A percentile compares a stretch with the other conserved stretches of the same genome.
Conservation (phyloP, 1,140 invertebrate species). For the Scaptomyza hsui region DNA sequence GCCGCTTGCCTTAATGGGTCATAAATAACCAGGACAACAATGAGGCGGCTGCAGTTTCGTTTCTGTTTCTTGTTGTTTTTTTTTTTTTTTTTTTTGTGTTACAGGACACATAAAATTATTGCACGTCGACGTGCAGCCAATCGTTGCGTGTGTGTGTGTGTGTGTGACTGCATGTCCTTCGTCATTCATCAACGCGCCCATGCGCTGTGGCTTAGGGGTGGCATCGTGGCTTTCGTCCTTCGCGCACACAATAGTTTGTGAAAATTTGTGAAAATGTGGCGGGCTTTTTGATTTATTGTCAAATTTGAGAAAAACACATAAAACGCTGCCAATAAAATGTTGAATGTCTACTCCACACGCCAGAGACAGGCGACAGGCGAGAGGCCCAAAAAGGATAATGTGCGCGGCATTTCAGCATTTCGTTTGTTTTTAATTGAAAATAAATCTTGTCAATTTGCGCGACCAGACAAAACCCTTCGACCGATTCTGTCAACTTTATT, state of each 20-base stretch:
- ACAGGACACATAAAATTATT: constrained; percentile 75
- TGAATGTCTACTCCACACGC: constrained; percentile 12
- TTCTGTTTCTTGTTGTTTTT: constrained; percentile 39
- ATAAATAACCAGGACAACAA: constrained; percentile 80
- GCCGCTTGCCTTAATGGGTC: constrained; percentile 79
- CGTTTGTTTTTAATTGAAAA: constrained; percentile 78
- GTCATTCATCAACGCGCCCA: constrained; percentile 71
- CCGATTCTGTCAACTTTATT: constrained; percentile 44
- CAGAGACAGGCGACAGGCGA: neutral
- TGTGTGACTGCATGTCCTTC: constrained; percentile 68
- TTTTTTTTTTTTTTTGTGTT: constrained; percentile 34
- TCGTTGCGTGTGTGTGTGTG: constrained; percentile 44
- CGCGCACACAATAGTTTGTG: constrained; percentile 24
- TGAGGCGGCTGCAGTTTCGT: constrained; percentile 65
- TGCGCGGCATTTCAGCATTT: constrained; percentile 32
- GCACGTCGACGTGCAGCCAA: constrained; percentile 79
- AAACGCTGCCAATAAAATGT: constrained; percentile 77
- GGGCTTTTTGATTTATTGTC: constrained; percentile 73
- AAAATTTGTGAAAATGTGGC: constrained; percentile 61
- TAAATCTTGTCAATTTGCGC: constrained; percentile 80
- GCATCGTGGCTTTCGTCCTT: constrained; percentile 32
- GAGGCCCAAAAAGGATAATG: constrained; percentile 61
- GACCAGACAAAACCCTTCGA: constrained; percentile 66
- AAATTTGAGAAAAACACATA: constrained; percentile 66
- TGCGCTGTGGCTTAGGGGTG: constrained; percentile 76